These are phyloP conservation scores for Trilocha varians DNA, from an alignment of 2,888 invertebrate species.

Conservation along the genomic window DNA sequence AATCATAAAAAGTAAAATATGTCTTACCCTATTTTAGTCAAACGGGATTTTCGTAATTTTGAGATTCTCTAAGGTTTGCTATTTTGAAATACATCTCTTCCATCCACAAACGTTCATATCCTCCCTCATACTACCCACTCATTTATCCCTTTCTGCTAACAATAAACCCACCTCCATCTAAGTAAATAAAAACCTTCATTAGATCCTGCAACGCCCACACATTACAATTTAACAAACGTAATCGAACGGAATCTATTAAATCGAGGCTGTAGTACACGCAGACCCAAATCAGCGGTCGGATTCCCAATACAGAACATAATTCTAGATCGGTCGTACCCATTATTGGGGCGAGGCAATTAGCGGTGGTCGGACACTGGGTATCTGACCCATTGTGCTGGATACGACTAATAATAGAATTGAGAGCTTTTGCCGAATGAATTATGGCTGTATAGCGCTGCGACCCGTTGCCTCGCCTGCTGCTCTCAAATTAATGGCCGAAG, in stretches of 20 bases:
- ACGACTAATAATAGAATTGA: slow-evolving; percentile 3
- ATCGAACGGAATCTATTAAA: not conserved
- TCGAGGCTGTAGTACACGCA: not conserved
- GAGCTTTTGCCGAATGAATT: not conserved
- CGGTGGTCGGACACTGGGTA: slow-evolving; percentile 2
- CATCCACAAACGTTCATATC: too few species aligned
- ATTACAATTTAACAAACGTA: not conserved
- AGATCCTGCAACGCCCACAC: too few species aligned
- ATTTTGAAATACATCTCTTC: too few species aligned
- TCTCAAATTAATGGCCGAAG: not conserved
- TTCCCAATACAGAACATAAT: slow-evolving; percentile 1
- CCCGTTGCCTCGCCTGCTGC: not conserved
- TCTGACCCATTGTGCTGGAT: slow-evolving; percentile 3
- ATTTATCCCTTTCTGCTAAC: too few species aligned
- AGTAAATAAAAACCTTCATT: too few species aligned
- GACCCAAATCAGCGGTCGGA: not conserved
- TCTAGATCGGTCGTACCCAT: slow-evolving; percentile 5
- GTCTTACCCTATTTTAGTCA: too few species aligned
- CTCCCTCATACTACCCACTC: too few species aligned
- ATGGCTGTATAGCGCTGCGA: not conserved
- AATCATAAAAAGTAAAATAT: too few species aligned
- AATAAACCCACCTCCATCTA: too few species aligned
- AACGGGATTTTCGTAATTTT: too few species aligned
- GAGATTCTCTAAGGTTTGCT: too few species aligned
- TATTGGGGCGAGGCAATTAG: slow-evolving; percentile 4